phyloP scores from a whole-genome alignment of 2,113 vertebrate species.

The Hystrix cristata region DNA sequence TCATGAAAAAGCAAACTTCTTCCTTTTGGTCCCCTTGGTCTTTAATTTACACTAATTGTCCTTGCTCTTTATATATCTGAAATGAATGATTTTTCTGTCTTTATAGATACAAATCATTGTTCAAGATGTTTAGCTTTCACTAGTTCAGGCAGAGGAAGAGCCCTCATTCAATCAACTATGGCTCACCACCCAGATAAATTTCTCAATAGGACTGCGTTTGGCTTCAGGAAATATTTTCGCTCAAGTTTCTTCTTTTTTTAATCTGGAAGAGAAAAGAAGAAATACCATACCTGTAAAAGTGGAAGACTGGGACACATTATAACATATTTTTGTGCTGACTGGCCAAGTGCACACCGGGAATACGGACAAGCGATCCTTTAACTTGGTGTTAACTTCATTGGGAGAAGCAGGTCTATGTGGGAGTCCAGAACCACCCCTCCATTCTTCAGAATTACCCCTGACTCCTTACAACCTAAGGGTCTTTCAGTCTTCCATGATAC shows the following conservation, averaged over 20 bases:
- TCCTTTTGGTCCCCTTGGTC: not conserved
- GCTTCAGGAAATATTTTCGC: conserved; percentile 16
- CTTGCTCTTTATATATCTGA: conserved; percentile 10
- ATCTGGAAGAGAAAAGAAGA: not conserved
- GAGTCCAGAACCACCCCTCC: not conserved
- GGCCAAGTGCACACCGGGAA: not conserved
- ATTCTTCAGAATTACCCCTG: not conserved
- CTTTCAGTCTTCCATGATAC: not conserved
- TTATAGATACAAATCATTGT: not conserved
- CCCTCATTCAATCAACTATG: not conserved
- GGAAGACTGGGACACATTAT: not conserved
- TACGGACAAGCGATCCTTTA: not conserved
- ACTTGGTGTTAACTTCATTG: not conserved
- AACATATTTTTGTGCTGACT: not conserved
- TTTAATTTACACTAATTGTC: not conserved
- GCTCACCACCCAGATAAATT: not conserved
- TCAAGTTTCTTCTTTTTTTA: not conserved
- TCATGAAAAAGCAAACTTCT: not conserved
- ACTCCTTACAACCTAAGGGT: not conserved
- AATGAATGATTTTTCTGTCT: not conserved
- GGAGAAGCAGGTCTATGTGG: not conserved
- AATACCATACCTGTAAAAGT: too few relatives aligned
- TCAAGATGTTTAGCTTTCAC: not conserved
- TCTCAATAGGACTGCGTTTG: not conserved
- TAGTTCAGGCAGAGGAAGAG: not conserved